Conservation (phyloP, 1,140 invertebrate genomes). For the Lepidostoma basale region DNA sequence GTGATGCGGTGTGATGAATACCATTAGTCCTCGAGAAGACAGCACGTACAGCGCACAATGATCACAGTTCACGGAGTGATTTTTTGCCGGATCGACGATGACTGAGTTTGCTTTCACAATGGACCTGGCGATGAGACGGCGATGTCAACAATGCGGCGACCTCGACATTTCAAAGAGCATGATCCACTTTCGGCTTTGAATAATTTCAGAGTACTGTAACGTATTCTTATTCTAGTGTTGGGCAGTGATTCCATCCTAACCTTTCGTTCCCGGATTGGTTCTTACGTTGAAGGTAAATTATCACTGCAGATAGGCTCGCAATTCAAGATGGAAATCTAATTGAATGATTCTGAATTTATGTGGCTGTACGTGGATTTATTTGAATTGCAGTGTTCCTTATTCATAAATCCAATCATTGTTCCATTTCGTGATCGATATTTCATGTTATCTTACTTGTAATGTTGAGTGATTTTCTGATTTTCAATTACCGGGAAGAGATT, state of each 20-base stretch:
- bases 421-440: not conserved
- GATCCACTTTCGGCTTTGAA: slow-evolving; percentile 38
- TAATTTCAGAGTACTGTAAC: not conserved
- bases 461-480: not conserved
- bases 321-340: not conserved
- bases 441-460: not conserved
- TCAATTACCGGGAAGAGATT: no score
- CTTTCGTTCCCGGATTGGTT: not conserved
- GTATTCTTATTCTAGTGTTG: not conserved
- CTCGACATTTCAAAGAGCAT: slow-evolving; percentile 39
- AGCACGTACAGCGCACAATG: no score
- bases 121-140: not conserved
- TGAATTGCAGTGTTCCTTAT: not conserved
- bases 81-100: slow-evolving; percentile 5
- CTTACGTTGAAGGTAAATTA: not conserved
- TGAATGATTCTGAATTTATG: not conserved
- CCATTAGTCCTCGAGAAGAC: no score
- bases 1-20: no score
- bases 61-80: not conserved
- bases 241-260: not conserved
- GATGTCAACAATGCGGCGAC: slow-evolving; percentile 36
- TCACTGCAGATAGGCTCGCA: not conserved
- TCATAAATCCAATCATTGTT: not conserved
- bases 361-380: not conserved
- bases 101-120: slow-evolving; percentile 2